Evolutionary conservation across 2,797 vertebrate species (phyloP), one percentile per base, ranked within the genome.

Genomic region (Arremon aurantiirostris): DNA sequence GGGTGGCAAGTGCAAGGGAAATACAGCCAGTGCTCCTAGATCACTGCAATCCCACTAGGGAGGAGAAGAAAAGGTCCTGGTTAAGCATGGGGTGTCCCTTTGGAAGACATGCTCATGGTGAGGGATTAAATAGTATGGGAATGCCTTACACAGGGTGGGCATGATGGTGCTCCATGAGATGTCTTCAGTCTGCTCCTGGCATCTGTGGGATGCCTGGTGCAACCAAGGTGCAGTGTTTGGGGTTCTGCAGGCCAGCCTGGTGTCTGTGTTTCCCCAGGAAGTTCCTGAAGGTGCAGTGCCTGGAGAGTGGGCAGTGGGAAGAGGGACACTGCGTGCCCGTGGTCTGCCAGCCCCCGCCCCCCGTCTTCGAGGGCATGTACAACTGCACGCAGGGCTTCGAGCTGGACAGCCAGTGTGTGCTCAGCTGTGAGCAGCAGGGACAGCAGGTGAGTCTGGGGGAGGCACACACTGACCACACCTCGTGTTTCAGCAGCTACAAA

Each of bases 351-450:
- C 96, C 98, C 1, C 97, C 98, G 0, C 98, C 98, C 7, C 98
- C 98, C 0, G 97, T 99, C 35, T 99, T 99, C 14, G 98, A 99
- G 87, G 99, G 99, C 93, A 99, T 99, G 99, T 99, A 99, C 94
- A 98, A 97, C 91, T 99, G 99, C 95, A 99, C 98, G 86, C 98
- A 98, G 18, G 98, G 98, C 89, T 98, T 99, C 23, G 90, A 98
- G 95, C 98, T 99, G 50, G 96, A 98, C 97, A 99, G 98, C 80
- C 94, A 97, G 75, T 99, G 99, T 68, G 96, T 98, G 26, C 97
- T 99, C 92, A 98, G 63, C 89, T 99, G 99, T 11, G 83, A 96
- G 73, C 94, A 92, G 2, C 94, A 95, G 76, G 95, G 37, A 26
- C 72, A 93, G 69, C 97, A 86, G 98, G 98, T 98, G 97, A 95